A percentile compares a stretch with the other conserved stretches of the same genome.
Evolutionary conservation across 1,140 invertebrate genomes (phyloP).

Genomic region (Sycophaga agraensis): DNA sequence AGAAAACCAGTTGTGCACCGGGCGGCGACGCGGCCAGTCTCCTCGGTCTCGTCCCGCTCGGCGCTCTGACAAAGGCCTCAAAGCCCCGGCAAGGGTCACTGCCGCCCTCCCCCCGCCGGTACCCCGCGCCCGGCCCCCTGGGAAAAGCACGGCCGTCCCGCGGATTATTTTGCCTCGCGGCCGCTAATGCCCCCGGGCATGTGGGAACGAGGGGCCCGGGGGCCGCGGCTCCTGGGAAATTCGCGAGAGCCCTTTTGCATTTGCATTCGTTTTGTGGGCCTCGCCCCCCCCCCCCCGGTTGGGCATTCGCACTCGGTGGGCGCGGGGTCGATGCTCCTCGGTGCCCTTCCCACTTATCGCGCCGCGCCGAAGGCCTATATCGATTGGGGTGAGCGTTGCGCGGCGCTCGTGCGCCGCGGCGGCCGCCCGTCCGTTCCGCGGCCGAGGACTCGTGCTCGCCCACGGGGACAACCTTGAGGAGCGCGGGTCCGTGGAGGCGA

Average conservation of each 20-base stretch:
- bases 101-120: not conserved
- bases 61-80: conserved; percentile 27
- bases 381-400: no score
- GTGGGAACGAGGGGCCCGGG: conserved; percentile 11
- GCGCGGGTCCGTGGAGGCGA: no score
- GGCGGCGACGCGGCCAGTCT: not conserved
- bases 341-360: not conserved
- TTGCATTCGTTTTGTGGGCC: conserved; percentile 5
- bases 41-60: conserved; percentile 27
- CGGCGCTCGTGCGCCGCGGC: conserved; percentile 10
- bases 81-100: conserved; percentile 23
- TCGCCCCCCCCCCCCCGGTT: not conserved
- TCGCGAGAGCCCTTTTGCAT: not conserved
- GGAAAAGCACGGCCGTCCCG: not conserved
- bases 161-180: conserved; percentile 25
- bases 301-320: not conserved
- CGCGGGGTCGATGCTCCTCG: not conserved
- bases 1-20: conserved; percentile 44
- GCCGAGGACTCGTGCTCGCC: no score
- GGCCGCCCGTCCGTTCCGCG: conserved; percentile 9
- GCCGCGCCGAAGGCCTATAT: no score
- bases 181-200: conserved; percentile 16
- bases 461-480: no score
- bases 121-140: not conserved
- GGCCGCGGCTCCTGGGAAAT: conserved; percentile 19